Evolutionary conservation across 2,113 vertebrate species (phyloP).

Genomic region (Cariama cristata): DNA sequence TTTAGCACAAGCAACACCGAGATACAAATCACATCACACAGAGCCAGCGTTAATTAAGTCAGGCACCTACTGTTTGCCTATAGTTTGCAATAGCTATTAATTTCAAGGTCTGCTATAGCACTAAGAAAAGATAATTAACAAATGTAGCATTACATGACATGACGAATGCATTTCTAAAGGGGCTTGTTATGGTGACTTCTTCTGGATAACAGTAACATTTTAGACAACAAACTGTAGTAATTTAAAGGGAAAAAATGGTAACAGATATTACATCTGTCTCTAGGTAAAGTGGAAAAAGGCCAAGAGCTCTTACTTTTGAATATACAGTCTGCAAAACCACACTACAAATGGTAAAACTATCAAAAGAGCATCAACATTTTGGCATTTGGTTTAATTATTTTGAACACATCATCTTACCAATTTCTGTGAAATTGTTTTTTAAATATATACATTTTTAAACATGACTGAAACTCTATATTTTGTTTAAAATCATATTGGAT

Average conservation of each 20-base stretch:
- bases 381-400: background rate
- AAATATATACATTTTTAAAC: background rate
- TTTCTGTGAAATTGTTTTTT: background rate
- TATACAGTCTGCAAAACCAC: background rate
- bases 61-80: slow-evolving; percentile 48
- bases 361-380: background rate
- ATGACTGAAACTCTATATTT: background rate
- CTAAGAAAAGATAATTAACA: slow-evolving; percentile 16
- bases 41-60: slow-evolving; percentile 59
- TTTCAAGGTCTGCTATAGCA: background rate
- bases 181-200: background rate
- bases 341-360: background rate
- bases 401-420: background rate
- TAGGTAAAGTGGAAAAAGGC: background rate
- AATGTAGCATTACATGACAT: background rate
- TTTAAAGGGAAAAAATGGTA: background rate
- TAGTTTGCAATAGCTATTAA: slow-evolving; percentile 17
- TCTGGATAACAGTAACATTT: background rate
- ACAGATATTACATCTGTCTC: background rate
- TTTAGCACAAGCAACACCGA: background rate
- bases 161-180: background rate
- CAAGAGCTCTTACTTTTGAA: background rate
- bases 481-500: background rate
- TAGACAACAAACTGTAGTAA: background rate
- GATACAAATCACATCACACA: slow-evolving; percentile 14